These are phyloP conservation scores for Ploceus nigricollis DNA, from an alignment of 2,113 vertebrate genomes.

Conservation along the genomic window DNA sequence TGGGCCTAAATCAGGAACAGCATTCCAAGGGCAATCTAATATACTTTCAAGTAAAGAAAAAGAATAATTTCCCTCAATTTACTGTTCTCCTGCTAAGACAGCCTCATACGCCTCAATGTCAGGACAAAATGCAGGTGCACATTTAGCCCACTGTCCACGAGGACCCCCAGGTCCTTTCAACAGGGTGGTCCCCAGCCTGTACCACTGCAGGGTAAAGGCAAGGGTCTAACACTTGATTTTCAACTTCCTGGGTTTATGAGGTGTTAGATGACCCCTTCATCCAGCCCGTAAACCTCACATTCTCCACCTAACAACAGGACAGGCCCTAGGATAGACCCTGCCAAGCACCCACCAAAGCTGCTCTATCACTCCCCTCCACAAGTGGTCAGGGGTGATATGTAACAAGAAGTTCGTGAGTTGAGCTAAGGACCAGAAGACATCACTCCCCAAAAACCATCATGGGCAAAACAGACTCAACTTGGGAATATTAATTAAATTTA, in stretches of 20 bases:
- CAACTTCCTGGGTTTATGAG: neutral
- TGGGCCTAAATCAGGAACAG: neutral
- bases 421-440: neutral
- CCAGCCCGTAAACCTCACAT: neutral
- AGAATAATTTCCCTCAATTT: neutral
- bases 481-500: neutral
- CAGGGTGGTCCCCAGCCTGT: neutral
- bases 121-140: neutral
- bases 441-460: neutral
- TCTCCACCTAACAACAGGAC: neutral
- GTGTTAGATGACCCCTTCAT: neutral
- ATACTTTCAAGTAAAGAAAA: neutral
- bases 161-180: neutral
- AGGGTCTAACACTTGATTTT: neutral
- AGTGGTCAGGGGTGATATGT: neutral
- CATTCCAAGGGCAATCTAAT: neutral
- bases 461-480: neutral
- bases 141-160: neutral
- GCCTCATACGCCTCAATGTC: neutral
- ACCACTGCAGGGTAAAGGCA: neutral
- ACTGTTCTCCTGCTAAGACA: neutral
- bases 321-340: neutral
- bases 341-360: neutral
- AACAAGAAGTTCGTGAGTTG: neutral
- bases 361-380: neutral